A percentile compares a stretch with the other conserved stretches of the same genome.
Conservation (phyloP, 92 coral and sea anemone genomes). For the Epizoanthus scotinus region DNA sequence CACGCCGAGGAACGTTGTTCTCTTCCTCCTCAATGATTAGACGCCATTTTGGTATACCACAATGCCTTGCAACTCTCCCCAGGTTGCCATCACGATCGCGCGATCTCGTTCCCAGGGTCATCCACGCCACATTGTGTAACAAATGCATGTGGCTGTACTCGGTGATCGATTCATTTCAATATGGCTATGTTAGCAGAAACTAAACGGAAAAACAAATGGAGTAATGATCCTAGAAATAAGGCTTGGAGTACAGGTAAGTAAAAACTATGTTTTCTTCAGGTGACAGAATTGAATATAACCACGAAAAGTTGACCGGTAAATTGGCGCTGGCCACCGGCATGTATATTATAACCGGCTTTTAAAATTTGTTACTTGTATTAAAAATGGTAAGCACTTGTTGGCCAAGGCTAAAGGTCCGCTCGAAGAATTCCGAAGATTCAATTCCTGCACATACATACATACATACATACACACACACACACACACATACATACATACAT, state of each 20-base stretch:
- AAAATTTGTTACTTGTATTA: too few relatives aligned
- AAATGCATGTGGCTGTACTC: background rate
- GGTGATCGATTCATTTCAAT: background rate
- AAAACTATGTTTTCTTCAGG: background rate
- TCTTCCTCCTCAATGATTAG: too few relatives aligned
- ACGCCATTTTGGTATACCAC: too few relatives aligned
- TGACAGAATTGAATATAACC: background rate
- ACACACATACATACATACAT: too few relatives aligned
- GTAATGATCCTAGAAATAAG: slow-evolving; percentile 33
- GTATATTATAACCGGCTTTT: too few relatives aligned
- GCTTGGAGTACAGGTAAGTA: slow-evolving; percentile 32
- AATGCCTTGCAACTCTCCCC: background rate
- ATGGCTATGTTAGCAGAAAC: slow-evolving; percentile 41
- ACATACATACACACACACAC: too few relatives aligned
- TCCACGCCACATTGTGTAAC: background rate
- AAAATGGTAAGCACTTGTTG: too few relatives aligned
- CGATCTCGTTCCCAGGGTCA: slow-evolving; percentile 25
- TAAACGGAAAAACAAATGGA: slow-evolving; percentile 39
- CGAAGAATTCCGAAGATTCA: too few relatives aligned
- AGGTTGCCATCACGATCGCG: slow-evolving; percentile 28
- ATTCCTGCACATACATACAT: too few relatives aligned
- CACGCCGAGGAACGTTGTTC: background rate
- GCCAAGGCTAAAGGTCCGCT: too few relatives aligned
- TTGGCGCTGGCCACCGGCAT: too few relatives aligned
- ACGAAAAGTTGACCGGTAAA: too few relatives aligned